These are phyloP conservation scores for Apoda limacodes DNA, from an alignment of 2,888 invertebrate species.

Conservation along the genomic window DNA sequence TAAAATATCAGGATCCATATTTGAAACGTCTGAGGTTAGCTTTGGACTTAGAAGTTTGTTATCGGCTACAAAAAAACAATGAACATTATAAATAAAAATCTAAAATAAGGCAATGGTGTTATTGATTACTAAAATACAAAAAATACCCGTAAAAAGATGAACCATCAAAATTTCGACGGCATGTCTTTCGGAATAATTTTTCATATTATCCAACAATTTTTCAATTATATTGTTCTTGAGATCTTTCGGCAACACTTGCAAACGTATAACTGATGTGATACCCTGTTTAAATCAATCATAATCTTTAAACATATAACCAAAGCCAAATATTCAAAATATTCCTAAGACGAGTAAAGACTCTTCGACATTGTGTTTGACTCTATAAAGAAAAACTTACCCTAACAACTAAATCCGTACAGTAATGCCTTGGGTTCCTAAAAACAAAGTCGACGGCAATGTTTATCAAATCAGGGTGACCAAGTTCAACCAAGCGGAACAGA, in stretches of 20 bases:
- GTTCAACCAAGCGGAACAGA: conserved; percentile 45
- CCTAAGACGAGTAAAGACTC: too few species aligned
- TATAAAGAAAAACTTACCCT: too few species aligned
- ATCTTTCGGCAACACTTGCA: conserved; percentile 51
- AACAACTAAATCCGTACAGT: conserved; percentile 51
- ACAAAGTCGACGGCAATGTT: conserved; percentile 49
- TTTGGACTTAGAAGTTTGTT: conserved; percentile 51
- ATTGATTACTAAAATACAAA: neutral
- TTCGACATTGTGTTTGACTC: too few species aligned
- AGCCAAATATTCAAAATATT: too few species aligned
- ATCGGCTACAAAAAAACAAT: conserved; percentile 40
- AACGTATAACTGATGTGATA: conserved; percentile 42
- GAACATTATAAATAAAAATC: too few species aligned
- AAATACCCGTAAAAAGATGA: conserved; percentile 51
- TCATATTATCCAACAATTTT: conserved; percentile 45
- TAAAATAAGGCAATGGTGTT: too few species aligned
- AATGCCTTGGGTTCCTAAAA: conserved; percentile 42
- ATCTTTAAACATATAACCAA: neutral
- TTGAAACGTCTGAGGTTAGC: conserved; percentile 47
- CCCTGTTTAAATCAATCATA: conserved; percentile 45
- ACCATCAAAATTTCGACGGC: conserved; percentile 52
- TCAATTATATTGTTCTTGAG: conserved; percentile 48
- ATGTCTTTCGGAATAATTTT: conserved; percentile 41
- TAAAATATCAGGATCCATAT: conserved; percentile 59
- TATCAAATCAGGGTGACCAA: conserved; percentile 50